A percentile compares a stretch with the other conserved stretches of the same genome.
phyloP scores from a whole-genome alignment of 2,888 invertebrate genomes.

The Autographa gamma region DNA sequence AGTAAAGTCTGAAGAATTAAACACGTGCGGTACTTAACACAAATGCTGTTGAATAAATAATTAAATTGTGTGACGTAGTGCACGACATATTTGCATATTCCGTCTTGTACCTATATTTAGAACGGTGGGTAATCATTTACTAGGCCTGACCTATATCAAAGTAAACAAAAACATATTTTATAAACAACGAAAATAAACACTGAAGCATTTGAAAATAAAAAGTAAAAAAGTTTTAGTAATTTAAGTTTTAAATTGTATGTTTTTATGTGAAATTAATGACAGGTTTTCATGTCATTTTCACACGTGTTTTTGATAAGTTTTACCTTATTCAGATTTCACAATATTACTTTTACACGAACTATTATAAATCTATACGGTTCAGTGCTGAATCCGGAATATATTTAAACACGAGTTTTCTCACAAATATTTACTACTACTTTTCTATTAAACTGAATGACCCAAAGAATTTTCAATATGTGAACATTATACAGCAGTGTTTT shows the following conservation, averaged over 20 bases:
- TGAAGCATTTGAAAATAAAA: no score
- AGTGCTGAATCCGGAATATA: no score
- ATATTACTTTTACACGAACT: no score
- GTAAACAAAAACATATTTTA: background rate
- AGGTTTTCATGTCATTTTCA: no score
- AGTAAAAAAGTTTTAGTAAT: no score
- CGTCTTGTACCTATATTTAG: background rate
- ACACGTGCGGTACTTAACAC: conserved; percentile 12
- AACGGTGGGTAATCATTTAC: background rate
- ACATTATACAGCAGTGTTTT: background rate
- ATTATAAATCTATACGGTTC: no score
- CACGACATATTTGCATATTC: conserved; percentile 24
- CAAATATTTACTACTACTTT: no score
- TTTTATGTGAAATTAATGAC: background rate
- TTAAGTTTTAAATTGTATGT: background rate
- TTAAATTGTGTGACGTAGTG: conserved; percentile 25
- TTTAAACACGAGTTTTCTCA: no score
- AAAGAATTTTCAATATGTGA: background rate
- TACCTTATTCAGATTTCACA: no score
- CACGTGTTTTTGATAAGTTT: no score
- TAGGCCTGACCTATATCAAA: background rate
- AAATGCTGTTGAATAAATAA: conserved; percentile 39
- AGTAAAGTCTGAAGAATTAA: background rate
- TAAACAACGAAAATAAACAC: background rate
- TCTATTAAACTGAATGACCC: no score